These are phyloP conservation scores for Oedothorax gibbosus DNA, from an alignment of 1,140 invertebrate genomes.

Conservation along the genomic window DNA sequence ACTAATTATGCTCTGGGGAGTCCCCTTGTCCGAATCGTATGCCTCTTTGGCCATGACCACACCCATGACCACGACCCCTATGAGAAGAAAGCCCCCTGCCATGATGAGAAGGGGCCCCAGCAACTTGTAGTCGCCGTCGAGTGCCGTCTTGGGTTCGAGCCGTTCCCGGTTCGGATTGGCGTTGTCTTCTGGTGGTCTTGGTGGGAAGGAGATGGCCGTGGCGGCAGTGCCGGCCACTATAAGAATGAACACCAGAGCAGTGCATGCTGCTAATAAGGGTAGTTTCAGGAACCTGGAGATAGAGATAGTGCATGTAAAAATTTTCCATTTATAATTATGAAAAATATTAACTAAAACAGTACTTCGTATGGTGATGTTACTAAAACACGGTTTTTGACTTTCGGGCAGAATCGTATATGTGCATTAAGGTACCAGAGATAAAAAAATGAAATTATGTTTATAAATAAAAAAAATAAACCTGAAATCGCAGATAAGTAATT, in stretches of 20 bases:
- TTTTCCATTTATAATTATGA: too few relatives aligned
- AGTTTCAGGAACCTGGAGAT: constrained; percentile 2
- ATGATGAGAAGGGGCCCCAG: constrained; percentile 39
- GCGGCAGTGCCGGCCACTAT: constrained; percentile 48
- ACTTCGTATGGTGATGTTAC: too few relatives aligned
- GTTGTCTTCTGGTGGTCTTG: constrained; percentile 4
- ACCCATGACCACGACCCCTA: constrained; percentile 23
- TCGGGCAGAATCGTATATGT: too few relatives aligned
- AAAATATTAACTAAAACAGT: too few relatives aligned
- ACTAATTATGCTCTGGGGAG: not conserved
- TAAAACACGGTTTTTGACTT: too few relatives aligned
- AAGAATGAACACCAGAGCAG: constrained; percentile 22
- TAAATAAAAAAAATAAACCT: too few relatives aligned
- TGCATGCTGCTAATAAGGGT: constrained; percentile 15
- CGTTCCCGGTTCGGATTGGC: not conserved
- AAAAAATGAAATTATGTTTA: too few relatives aligned
- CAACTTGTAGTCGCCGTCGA: constrained; percentile 49
- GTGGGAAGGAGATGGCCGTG: constrained; percentile 41
- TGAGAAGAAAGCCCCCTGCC: constrained; percentile 28
- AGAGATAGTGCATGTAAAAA: not conserved
- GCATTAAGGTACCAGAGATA: too few relatives aligned
- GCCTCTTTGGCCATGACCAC: constrained; percentile 23
- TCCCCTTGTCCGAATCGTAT: not conserved
- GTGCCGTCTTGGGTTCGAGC: not conserved
- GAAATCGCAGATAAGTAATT: too few relatives aligned